Percentiles rank a stretch among this genome's conserved stretches.
phyloP scores from a whole-genome alignment of 2,113 vertebrate genomes.

The Mustela lutreola region DNA sequence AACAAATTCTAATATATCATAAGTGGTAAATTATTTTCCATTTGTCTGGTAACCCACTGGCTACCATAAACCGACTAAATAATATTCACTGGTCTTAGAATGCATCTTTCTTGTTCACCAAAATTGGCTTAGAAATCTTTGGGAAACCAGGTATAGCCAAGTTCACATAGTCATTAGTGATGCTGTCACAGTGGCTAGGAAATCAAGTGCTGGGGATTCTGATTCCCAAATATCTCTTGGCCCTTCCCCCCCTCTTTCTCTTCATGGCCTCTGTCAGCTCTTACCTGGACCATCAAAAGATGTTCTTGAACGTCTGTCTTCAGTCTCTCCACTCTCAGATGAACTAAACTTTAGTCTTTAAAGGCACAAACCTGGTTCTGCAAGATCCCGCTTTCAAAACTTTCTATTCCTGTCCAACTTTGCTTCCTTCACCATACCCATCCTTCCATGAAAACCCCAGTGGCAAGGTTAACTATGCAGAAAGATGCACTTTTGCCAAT shows the following conservation, averaged over 20 bases:
- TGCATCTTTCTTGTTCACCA: neutral
- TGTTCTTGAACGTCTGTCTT: neutral
- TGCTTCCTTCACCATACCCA: too few relatives aligned
- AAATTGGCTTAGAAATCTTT: neutral
- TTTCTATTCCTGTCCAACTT: neutral
- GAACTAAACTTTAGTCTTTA: neutral
- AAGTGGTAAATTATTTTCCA: neutral
- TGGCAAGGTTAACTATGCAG: neutral
- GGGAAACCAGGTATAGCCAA: neutral
- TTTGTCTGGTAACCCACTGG: neutral
- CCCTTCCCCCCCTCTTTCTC: neutral
- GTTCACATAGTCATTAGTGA: neutral
- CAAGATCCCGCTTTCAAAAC: neutral
- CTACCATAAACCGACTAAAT: neutral
- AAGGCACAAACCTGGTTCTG: neutral
- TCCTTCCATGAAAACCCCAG: neutral
- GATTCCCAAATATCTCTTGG: neutral
- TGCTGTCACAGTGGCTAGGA: fast-evolving
- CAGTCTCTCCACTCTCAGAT: neutral
- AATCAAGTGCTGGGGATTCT: neutral
- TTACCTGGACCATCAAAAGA: neutral
- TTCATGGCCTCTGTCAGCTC: neutral
- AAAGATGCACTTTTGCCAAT: neutral
- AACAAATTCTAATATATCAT: neutral
- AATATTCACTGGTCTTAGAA: neutral